Conservation (phyloP, 2,888 invertebrate genomes). For the Leuctra nigra region DNA sequence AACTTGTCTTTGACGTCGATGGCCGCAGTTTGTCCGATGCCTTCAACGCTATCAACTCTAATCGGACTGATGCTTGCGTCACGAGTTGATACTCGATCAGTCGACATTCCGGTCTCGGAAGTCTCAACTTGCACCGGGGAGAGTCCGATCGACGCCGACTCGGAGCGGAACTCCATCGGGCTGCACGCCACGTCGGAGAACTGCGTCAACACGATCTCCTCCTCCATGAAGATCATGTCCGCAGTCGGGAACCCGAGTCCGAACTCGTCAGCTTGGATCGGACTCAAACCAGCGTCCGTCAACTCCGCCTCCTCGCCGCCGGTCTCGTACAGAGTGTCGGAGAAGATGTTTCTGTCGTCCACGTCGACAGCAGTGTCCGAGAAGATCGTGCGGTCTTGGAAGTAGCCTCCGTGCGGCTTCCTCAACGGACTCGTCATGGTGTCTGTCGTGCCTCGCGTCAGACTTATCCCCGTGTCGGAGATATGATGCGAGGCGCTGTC, state of each 20-base stretch:
- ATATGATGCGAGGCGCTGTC: conserved; percentile 47
- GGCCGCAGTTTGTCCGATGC: neutral
- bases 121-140: conserved; percentile 42
- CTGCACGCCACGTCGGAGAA: conserved; percentile 46
- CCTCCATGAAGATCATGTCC: conserved; percentile 39
- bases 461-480: conserved; percentile 49
- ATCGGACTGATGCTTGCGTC: conserved; percentile 49
- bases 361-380: conserved; percentile 42
- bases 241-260: conserved; percentile 35
- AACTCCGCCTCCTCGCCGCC: conserved; percentile 46
- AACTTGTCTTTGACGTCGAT: conserved; percentile 24
- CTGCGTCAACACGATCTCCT: conserved; percentile 36
- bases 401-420: conserved; percentile 29
- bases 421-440: conserved; percentile 40
- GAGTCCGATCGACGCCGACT: conserved; percentile 39
- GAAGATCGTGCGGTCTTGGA: conserved; percentile 37
- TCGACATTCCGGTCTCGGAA: conserved; percentile 46
- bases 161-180: conserved; percentile 44
- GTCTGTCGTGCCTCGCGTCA: conserved; percentile 45
- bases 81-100: conserved; percentile 46
- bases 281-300: conserved; percentile 50
- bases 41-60: conserved; percentile 36
- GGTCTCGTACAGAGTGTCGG: conserved; percentile 42
- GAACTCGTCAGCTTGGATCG: conserved; percentile 47
- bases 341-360: conserved; percentile 38